These are phyloP conservation scores for Cyanoderma ruficeps DNA, from an alignment of 2,113 vertebrate species.

Conservation along the genomic window DNA sequence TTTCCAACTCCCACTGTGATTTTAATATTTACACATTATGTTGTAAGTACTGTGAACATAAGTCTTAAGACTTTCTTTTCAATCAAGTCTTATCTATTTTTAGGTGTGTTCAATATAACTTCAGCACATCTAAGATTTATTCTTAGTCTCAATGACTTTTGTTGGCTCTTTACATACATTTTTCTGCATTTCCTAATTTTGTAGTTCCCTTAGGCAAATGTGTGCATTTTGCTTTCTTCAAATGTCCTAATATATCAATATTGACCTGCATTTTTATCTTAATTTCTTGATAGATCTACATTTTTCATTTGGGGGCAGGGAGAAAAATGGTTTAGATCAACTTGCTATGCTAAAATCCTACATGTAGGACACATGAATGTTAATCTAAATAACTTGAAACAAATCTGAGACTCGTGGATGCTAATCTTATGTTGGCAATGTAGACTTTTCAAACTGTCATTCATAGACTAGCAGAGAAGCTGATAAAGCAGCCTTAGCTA, in stretches of 20 bases:
- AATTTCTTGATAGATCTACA: background rate
- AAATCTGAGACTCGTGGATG: background rate
- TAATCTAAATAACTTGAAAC: constrained; percentile 17
- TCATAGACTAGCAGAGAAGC: background rate
- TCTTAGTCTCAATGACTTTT: background rate
- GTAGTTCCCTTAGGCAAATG: background rate
- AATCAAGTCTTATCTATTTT: background rate
- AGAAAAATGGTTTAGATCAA: background rate
- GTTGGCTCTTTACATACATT: background rate
- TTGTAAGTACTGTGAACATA: background rate
- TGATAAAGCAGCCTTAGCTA: background rate
- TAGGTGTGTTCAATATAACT: background rate
- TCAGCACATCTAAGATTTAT: background rate
- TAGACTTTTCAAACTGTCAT: background rate
- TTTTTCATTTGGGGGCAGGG: background rate
- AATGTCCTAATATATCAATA: background rate
- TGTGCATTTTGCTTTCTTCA: background rate
- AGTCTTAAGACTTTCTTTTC: background rate
- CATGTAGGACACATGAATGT: background rate
- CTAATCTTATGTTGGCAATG: background rate
- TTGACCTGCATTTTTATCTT: background rate
- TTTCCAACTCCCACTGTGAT: background rate
- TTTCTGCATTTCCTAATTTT: background rate
- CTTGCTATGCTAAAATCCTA: background rate
- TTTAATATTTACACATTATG: background rate